Base-by-base conservation (phyloP, 1,140 invertebrate genomes). In the Asbolus verrucosus region DNA sequence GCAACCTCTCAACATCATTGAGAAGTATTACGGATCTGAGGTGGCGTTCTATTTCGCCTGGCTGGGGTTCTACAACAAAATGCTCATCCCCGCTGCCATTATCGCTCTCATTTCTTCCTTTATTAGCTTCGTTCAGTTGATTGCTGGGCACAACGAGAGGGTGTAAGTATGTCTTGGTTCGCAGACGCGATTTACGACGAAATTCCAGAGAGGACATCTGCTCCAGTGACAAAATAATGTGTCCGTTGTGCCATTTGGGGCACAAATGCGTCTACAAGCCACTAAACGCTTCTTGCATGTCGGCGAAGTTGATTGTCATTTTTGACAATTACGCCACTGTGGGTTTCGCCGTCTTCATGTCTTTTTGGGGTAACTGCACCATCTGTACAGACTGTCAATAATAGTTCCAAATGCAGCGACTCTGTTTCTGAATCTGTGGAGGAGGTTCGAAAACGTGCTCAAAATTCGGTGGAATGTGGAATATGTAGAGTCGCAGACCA, bases 261-360 rank as follows among this genome's bases (percentile, higher is more conserved):
- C n/a, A 65, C 5, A 6, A 19, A 15, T 77, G 75, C 46, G 60
- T 54, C 9, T 33, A 46, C 54, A 62, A 39, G 14, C 41, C 19
- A 0, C 13, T 76, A 3, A 70, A 46, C 2, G 46, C 67, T 31
- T 69, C 43, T 11, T 77, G 74, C 36, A 31, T 89, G 14, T 90
- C 95, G 78, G 88, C 94, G 9, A 85, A 87, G 75, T 82, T 95
- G 6, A 94, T 94, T 0, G 96, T 97, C 78, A 83, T 98, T 21
- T 96, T 99, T 80, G 97, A 99, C 78, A 99, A 99, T 84, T 87
- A 89, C 6, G 91, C 90, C 8, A 98, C 95, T 0, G 90, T 98
- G 0, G 87, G 93, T 76, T 99, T 98, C 83, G 92, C 97, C 18
- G 88, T 94, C 30, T 93, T 98, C 76, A 98, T 98, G 94, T 95